Percentiles rank a stretch among this genome's conserved stretches.
Conservation (phyloP, 1,140 invertebrate species). For the Reticulitermes speratus region DNA sequence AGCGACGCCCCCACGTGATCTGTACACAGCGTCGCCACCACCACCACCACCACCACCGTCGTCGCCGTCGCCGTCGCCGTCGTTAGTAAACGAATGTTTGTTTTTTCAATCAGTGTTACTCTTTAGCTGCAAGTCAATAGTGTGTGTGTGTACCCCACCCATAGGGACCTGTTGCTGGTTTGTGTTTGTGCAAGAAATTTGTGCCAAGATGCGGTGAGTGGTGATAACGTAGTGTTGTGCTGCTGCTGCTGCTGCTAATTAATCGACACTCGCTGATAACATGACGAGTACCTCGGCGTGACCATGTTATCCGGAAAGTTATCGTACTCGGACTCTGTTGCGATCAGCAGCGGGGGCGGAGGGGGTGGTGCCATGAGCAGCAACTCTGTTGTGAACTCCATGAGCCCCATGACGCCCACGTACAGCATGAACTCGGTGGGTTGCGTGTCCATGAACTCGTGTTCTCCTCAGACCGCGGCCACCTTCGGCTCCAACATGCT, state of each 20-base stretch:
- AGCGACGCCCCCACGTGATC: slow-evolving; percentile 27
- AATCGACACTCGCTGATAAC: not conserved
- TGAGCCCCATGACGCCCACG: slow-evolving; percentile 51
- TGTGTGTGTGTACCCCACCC: slow-evolving; percentile 20
- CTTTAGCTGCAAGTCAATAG: slow-evolving; percentile 5
- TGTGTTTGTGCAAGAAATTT: slow-evolving; percentile 8
- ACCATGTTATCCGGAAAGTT: slow-evolving; percentile 54
- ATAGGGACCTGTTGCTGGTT: not conserved
- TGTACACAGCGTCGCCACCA: slow-evolving; percentile 19
- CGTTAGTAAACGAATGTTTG: slow-evolving; percentile 36
- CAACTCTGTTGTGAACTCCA: slow-evolving; percentile 37
- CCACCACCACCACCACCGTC: not conserved
- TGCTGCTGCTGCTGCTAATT: not conserved
- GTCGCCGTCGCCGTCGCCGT: not conserved
- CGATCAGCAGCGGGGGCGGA: slow-evolving; percentile 37
- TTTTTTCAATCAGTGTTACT: slow-evolving; percentile 38
- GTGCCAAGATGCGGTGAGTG: slow-evolving; percentile 15
- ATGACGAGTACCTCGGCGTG: slow-evolving; percentile 2
- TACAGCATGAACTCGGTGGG: slow-evolving; percentile 79
- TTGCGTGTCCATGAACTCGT: slow-evolving; percentile 64
- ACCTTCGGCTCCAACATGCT: slow-evolving; percentile 61
- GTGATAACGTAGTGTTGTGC: not conserved
- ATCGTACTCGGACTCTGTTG: slow-evolving; percentile 50
- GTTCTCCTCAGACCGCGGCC: slow-evolving; percentile 61
- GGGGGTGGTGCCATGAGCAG: slow-evolving; percentile 26